These are phyloP conservation scores for Diprion similis DNA, from an alignment of 1,140 invertebrate species.

Conservation along the genomic window DNA sequence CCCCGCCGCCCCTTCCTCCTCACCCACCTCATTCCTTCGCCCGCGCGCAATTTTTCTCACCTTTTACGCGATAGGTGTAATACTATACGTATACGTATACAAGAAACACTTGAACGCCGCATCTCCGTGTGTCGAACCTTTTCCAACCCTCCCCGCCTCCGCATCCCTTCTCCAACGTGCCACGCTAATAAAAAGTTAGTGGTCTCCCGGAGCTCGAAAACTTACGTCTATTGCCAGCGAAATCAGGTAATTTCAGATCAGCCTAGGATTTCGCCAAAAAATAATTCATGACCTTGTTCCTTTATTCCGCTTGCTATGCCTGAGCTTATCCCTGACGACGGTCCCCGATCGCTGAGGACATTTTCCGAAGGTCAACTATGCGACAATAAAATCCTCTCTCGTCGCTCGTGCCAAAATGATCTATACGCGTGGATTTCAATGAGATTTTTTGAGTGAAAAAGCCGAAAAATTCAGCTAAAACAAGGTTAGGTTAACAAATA, in stretches of 20 bases:
- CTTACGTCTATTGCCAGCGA: conserved; percentile 28
- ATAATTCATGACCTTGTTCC: neutral
- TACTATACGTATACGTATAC: conserved; percentile 2
- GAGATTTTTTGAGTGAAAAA: too few relatives aligned
- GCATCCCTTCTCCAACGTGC: neutral
- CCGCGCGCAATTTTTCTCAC: neutral
- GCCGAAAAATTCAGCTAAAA: too few relatives aligned
- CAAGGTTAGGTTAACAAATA: too few relatives aligned
- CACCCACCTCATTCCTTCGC: too few relatives aligned
- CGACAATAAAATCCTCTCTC: too few relatives aligned
- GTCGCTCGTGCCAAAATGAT: too few relatives aligned
- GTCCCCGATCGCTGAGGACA: too few relatives aligned
- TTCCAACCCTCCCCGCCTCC: neutral
- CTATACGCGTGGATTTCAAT: too few relatives aligned
- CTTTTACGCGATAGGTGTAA: neutral
- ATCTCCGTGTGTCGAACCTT: conserved; percentile 12
- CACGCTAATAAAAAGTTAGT: conserved; percentile 32
- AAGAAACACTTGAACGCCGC: conserved; percentile 2
- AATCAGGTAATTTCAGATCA: conserved; percentile 30
- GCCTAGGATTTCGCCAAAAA: neutral
- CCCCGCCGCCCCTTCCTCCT: neutral
- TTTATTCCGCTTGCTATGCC: neutral
- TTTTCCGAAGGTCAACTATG: too few relatives aligned
- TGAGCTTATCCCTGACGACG: neutral
- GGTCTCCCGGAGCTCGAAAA: conserved; percentile 18